Percentiles rank a stretch among this genome's conserved stretches.
Evolutionary conservation across 2,888 invertebrate genomes (phyloP).

Genomic region (Andrena trimmerana): DNA sequence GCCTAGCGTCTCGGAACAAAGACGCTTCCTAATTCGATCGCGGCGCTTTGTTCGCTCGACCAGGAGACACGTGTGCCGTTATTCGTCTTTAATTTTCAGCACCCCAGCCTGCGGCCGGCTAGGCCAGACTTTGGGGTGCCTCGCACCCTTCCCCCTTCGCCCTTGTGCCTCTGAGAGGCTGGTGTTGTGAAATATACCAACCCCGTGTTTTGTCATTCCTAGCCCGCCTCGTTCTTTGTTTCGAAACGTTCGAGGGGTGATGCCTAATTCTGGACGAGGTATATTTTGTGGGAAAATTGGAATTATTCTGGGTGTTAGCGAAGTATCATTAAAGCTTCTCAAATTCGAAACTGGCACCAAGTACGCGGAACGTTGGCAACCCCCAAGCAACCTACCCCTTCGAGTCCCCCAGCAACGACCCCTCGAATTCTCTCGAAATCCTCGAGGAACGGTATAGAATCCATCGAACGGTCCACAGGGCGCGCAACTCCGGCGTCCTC

Average conservation of each 20-base stretch:
- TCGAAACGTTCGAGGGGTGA: not conserved
- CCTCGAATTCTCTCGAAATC: not conserved
- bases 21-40: slow-evolving; percentile 76
- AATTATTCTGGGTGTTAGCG: too few relatives aligned
- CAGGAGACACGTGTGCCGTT: slow-evolving; percentile 52
- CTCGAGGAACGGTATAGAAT: not conserved
- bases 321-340: too few relatives aligned
- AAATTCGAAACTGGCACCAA: too few relatives aligned
- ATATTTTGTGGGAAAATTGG: too few relatives aligned
- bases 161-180: not conserved
- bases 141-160: slow-evolving; percentile 2
- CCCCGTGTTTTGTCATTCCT: not conserved
- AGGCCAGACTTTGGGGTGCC: slow-evolving; percentile 20
- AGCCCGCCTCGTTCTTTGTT: not conserved
- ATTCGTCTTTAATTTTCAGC: slow-evolving; percentile 64
- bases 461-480: not conserved
- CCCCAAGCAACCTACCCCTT: not conserved
- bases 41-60: slow-evolving; percentile 67
- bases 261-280: not conserved
- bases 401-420: slow-evolving; percentile 19
- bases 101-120: slow-evolving; percentile 17
- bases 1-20: slow-evolving; percentile 69
- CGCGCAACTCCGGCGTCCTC: slow-evolving; percentile 16
- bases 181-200: not conserved
- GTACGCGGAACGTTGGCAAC: not conserved